These are phyloP conservation scores for Pocillopora meandrina DNA, from an alignment of 92 coral and sea anemone genomes.

Conservation along the genomic window DNA sequence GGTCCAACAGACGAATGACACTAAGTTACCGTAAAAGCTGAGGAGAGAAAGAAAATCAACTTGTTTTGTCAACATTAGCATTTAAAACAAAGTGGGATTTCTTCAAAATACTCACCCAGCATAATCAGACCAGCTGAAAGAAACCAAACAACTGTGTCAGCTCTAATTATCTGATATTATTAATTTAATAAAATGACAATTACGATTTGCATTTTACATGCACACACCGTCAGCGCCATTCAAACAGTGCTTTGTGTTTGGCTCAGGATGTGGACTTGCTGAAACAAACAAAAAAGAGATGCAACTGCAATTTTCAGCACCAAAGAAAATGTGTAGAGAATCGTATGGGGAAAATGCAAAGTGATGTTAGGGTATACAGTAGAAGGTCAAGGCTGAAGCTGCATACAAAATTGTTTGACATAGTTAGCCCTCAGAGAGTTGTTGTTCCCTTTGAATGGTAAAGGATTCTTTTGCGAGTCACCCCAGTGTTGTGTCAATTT, in stretches of 20 bases:
- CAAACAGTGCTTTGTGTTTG: conserved; percentile 94
- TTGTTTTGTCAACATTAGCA: not conserved
- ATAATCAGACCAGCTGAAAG: conserved; percentile 89
- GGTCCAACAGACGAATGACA: no score
- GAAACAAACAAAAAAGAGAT: not conserved
- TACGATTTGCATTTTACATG: not conserved
- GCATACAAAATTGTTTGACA: no score
- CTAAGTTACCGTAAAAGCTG: no score
- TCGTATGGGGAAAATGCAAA: no score
- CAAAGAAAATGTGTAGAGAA: no score
- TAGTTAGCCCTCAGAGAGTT: no score
- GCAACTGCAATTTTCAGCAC: not conserved
- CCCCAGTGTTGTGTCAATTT: no score
- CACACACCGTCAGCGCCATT: conserved; percentile 98
- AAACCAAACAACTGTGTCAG: conserved; percentile 19
- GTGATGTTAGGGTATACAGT: no score
- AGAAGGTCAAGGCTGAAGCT: no score
- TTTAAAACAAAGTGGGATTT: not conserved
- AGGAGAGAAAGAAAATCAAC: no score
- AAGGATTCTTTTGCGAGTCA: no score
- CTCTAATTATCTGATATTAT: not conserved
- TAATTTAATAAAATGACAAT: not conserved
- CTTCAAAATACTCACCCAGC: conserved; percentile 76
- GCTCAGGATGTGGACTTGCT: conserved; percentile 96
- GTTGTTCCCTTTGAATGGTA: no score